Percentiles rank a stretch among this genome's conserved stretches.
Conservation (phyloP, 2,797 vertebrate species). For the Nyctibius grandis region DNA sequence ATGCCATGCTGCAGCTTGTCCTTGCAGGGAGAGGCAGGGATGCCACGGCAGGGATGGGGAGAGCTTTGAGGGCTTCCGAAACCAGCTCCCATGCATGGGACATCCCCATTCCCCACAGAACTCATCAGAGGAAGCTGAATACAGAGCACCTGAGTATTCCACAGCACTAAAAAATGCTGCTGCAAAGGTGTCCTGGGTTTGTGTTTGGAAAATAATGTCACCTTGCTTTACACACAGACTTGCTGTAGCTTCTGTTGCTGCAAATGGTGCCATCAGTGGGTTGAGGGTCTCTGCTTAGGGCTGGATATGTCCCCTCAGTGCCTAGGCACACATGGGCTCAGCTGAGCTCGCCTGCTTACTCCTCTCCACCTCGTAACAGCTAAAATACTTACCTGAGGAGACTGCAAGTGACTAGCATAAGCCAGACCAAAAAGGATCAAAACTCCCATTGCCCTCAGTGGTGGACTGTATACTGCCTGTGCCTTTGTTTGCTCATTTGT, state of each 20-base stretch:
- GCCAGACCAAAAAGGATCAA: background rate
- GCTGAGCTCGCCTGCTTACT: background rate
- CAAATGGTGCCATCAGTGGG: fast-evolving
- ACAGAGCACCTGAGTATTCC: background rate
- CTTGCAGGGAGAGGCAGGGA: background rate
- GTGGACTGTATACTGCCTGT: background rate
- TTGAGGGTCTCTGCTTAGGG: background rate
- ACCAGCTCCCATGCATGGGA: fast-evolving
- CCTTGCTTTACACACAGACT: background rate
- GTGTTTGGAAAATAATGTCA: background rate
- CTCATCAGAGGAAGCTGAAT: background rate
- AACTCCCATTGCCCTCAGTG: background rate
- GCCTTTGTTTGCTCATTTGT: background rate
- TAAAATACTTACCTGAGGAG: background rate
- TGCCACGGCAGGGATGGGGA: background rate
- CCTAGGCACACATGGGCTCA: background rate
- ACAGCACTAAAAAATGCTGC: background rate
- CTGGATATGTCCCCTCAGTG: fast-evolving
- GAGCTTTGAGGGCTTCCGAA: background rate
- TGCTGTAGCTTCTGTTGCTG: background rate
- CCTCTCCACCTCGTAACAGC: fast-evolving
- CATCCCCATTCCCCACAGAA: background rate
- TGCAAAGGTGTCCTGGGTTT: background rate
- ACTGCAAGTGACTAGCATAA: background rate
- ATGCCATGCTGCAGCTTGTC: background rate